A percentile compares a stretch with the other conserved stretches of the same genome.
phyloP scores from a whole-genome alignment of 1,140 invertebrate genomes.

The Cydia strobilella region DNA sequence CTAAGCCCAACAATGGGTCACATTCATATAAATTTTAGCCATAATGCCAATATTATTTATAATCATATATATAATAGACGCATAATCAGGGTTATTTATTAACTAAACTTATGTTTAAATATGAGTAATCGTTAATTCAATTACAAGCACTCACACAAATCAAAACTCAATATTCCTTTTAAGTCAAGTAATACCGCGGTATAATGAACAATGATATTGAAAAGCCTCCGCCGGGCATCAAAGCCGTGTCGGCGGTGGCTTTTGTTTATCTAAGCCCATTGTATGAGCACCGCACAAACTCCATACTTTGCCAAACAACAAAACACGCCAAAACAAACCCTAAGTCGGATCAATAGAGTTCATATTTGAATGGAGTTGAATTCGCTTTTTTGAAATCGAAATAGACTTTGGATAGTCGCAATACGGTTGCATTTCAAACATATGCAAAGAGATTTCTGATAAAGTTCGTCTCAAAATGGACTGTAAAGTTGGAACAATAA shows the following conservation, averaged over 20 bases:
- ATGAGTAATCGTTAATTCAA: neutral
- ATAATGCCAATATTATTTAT: too few species aligned
- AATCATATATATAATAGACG: too few species aligned
- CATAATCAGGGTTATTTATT: too few species aligned
- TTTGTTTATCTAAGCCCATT: conserved; percentile 8
- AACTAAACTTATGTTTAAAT: neutral
- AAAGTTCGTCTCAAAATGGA: neutral
- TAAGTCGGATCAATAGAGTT: neutral
- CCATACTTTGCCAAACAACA: neutral
- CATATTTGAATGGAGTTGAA: neutral
- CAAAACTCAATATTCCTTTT: neutral
- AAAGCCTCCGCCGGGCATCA: neutral
- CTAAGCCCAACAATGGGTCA: too few species aligned
- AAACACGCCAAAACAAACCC: neutral
- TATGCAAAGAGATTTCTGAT: neutral
- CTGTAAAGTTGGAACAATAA: neutral
- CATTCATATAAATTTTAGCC: too few species aligned
- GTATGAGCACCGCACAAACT: neutral
- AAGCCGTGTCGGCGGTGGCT: conserved; percentile 2
- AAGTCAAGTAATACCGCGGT: neutral
- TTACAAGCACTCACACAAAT: neutral
- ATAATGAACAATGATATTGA: neutral
- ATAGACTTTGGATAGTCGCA: neutral
- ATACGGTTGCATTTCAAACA: neutral
- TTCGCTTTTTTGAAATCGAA: neutral